Percentiles rank a stretch among this genome's conserved stretches.
These are phyloP conservation scores for Ethmia dodecea DNA, from an alignment of 2,888 invertebrate species.

Conservation along the genomic window DNA sequence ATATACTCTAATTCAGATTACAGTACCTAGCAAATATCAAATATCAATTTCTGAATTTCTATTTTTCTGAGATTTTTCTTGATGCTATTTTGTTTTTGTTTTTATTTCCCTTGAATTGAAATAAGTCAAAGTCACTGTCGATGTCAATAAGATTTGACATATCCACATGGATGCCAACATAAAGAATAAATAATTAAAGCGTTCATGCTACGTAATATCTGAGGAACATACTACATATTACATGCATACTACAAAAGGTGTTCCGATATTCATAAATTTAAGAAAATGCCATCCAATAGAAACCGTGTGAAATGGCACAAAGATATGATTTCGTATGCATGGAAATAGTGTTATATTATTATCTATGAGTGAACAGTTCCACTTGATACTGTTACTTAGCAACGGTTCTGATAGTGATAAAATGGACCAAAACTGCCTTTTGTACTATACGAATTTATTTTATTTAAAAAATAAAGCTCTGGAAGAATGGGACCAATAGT, in stretches of 20 bases:
- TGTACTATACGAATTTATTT: conserved; percentile 64
- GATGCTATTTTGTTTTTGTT: conserved; percentile 1
- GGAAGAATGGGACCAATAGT: conserved; percentile 54
- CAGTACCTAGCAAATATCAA: too few species aligned
- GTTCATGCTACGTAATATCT: conserved; percentile 7
- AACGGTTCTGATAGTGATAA: conserved; percentile 40
- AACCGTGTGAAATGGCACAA: too few species aligned
- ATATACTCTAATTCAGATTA: too few species aligned
- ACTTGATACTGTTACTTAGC: conserved; percentile 40
- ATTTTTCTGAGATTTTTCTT: not conserved
- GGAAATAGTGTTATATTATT: too few species aligned
- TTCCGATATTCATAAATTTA: too few species aligned
- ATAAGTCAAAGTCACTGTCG: too few species aligned
- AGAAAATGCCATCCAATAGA: too few species aligned
- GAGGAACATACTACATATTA: too few species aligned
- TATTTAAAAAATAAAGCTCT: conserved; percentile 28
- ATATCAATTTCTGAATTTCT: too few species aligned
- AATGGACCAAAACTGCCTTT: conserved; percentile 63
- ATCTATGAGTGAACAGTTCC: too few species aligned
- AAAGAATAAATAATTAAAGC: not conserved
- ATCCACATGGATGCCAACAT: not conserved
- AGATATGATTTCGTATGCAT: too few species aligned
- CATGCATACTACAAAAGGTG: too few species aligned
- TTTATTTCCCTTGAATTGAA: not conserved
- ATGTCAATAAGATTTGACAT: not conserved